Conservation (phyloP, 2,888 invertebrate genomes). For the Drosophila engyochracea region DNA sequence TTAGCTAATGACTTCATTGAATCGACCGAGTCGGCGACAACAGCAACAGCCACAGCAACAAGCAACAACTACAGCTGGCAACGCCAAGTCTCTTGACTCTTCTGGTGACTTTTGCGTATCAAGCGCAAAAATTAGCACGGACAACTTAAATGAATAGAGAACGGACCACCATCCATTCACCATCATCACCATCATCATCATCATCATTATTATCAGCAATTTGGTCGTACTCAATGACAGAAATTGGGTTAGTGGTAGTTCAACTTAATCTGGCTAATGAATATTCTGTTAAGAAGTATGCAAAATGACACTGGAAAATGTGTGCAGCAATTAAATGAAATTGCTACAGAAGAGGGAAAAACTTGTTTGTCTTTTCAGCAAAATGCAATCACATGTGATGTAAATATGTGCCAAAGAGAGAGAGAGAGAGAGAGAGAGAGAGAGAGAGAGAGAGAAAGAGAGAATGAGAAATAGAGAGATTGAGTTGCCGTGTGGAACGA, state of each 20-base stretch:
- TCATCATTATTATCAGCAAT: conserved; percentile 38
- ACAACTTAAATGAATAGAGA: conserved; percentile 71
- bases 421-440: conserved; percentile 3
- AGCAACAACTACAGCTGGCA: conserved; percentile 8
- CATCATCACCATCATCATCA: conserved; percentile 23
- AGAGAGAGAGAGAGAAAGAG: conserved; percentile 2
- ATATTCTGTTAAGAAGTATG: conserved; percentile 7
- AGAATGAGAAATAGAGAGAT: neutral
- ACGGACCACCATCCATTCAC: conserved; percentile 37
- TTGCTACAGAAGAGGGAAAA: conserved; percentile 30
- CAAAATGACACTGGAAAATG: conserved; percentile 2
- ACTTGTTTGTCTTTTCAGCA: conserved; percentile 24
- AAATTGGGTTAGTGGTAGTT: conserved; percentile 43
- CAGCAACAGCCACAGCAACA: neutral
- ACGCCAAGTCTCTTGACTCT: conserved; percentile 52
- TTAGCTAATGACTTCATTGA: conserved; percentile 79
- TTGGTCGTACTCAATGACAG: conserved; percentile 48
- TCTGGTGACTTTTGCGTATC: conserved; percentile 71
- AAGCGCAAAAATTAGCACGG: conserved; percentile 68
- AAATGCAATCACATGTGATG: conserved; percentile 54
- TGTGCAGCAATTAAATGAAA: conserved; percentile 16
- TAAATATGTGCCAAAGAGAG: conserved; percentile 41
- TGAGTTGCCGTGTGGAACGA: conserved; percentile 27
- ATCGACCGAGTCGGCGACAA: conserved; percentile 50
- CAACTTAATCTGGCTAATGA: conserved; percentile 6